Evolutionary conservation across 2,888 invertebrate species (phyloP), one percentile per base, ranked within the genome.

Genomic region (Drosophila mercatorum): DNA sequence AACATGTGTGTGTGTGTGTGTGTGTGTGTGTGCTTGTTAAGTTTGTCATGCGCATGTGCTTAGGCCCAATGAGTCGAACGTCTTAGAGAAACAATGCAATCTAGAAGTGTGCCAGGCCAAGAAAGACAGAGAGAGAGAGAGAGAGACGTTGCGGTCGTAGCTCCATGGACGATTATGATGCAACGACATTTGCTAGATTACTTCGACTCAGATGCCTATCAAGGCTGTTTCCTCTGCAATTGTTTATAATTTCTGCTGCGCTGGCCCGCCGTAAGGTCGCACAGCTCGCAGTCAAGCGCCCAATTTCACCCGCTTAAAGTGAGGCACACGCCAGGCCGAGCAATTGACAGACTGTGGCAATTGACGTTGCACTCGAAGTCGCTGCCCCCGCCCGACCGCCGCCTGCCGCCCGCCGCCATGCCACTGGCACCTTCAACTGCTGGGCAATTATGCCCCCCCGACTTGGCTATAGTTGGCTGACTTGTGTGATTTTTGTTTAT

Each of bases 401-500:
- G 22, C 4, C 36, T 10, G 34, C 3, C 14, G 7, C 7, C 44
- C 44, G 2, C 55, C 43, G 2, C 14, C 17, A 38, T 28, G n/a
- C 47, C 44, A 58, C 64, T 53, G 59, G 59, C 78, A 78, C 80
- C 80, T 79, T 73, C 80, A 70, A 68, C 80, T 63, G 62, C 44
- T 46, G 43, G 34, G 65, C 80, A 79, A 80, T 74, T 79, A 80
- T 79, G 66, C 78, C 81, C 73, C 69, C 65, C 12, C 53, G 62
- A 66, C 65, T 70, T 68, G 76, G 87, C 88, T 91, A 90, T 90
- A 91, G 80, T 88, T 91, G 90, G 89, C 78, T 85, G 89, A 79
- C 82, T 88, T 91, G 90, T 91, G 91, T 91, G 92, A 91, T 91
- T 91, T 91, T 88, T 59, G 68, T 59, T 70, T 66, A 26, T 52